Percentiles rank a stretch among this genome's conserved stretches.
phyloP scores from a whole-genome alignment of 2,888 invertebrate genomes.

The Darwinula stevensoni region DNA sequence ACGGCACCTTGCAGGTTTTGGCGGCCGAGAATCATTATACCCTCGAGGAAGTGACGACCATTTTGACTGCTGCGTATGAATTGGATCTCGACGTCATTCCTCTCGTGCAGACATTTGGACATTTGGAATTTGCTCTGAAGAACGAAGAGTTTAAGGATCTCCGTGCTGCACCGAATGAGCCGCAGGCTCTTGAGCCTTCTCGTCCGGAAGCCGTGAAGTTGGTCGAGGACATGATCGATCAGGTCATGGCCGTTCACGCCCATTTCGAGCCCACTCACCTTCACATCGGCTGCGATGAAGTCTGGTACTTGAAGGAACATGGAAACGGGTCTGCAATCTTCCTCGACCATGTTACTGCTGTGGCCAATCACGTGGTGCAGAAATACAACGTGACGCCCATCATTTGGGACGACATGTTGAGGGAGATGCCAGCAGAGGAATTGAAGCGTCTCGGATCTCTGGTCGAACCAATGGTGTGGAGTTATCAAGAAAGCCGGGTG shows the following conservation, averaged over 20 bases:
- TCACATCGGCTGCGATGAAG: conserved; percentile 45
- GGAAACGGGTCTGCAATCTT: conserved; percentile 20
- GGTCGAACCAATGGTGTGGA: conserved; percentile 54
- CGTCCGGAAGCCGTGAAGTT: conserved; percentile 15
- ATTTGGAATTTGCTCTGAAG: conserved; percentile 37
- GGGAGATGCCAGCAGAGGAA: conserved; percentile 27
- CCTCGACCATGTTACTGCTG: conserved; percentile 27
- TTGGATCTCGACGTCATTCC: conserved; percentile 24
- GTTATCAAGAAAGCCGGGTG: conserved; percentile 21
- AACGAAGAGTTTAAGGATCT: conserved; percentile 30
- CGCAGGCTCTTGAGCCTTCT: conserved; percentile 25
- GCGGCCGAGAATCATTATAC: conserved; percentile 17
- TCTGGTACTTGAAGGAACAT: conserved; percentile 24
- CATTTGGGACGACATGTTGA: conserved; percentile 53
- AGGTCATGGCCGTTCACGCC: conserved; percentile 12
- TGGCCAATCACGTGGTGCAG: conserved; percentile 26
- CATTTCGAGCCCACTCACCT: conserved; percentile 15
- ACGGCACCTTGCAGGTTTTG: conserved; percentile 17
- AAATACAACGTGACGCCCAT: conserved; percentile 28
- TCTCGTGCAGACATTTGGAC: conserved; percentile 22
- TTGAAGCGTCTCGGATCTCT: conserved; percentile 29
- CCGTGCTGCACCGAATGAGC: conserved; percentile 31
- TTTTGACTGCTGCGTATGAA: conserved; percentile 12
- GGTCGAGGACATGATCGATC: conserved; percentile 14
- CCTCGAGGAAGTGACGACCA: conserved; percentile 9